Evolutionary conservation across 2,888 invertebrate genomes (phyloP), one percentile per base, ranked within the genome.

Genomic region (Lepas anatifera): DNA sequence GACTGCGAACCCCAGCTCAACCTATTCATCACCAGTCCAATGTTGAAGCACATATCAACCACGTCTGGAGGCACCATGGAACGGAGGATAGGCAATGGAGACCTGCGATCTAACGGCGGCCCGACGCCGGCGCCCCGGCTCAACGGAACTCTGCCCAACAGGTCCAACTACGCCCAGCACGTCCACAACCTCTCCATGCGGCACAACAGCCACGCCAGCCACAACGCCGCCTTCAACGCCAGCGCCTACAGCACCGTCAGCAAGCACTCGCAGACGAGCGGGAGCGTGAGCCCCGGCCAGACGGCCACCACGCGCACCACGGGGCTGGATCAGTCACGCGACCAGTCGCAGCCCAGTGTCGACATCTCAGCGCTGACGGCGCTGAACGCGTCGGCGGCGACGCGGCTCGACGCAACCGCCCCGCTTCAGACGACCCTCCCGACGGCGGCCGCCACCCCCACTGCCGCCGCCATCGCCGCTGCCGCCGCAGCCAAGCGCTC

Each of bases 401-500:
- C 69, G 76, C 76, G n/a, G 78, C 78, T 32, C 78, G 75, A 66
- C 73, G 73, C 67, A 71, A 71, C 73, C 70, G 71, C 67, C 72
- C 68, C 66, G 27, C 71, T 43, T 68, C 68, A 22, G 68, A 70
- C 41, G 71, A 69, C 69, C 29, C 69, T 69, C 7, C 69, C 68
- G 76, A 76, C 70, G 77, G 77, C 74, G 77, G 78, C 70, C 46
- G 70, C 70, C 16, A n/a, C n/a, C n/a, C n/a, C n/a, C 11, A 7
- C 52, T 25, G 25, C 52, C 52, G 27, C 29, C 52, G 29, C 29
- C 25, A 2, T 27, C 4, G 29, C 52, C 27, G 32, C 18, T 4
- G n/a, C 25, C 10, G 63, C 32, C 6, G 22, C 22, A 3, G 8
- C 63, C 35, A 37, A 64, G 11, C 35, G 63, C n/a, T n/a, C 63